Percentiles rank a stretch among this genome's conserved stretches.
Evolutionary conservation across 2,113 vertebrate genomes (phyloP).

Genomic region (Lagopus leucura): DNA sequence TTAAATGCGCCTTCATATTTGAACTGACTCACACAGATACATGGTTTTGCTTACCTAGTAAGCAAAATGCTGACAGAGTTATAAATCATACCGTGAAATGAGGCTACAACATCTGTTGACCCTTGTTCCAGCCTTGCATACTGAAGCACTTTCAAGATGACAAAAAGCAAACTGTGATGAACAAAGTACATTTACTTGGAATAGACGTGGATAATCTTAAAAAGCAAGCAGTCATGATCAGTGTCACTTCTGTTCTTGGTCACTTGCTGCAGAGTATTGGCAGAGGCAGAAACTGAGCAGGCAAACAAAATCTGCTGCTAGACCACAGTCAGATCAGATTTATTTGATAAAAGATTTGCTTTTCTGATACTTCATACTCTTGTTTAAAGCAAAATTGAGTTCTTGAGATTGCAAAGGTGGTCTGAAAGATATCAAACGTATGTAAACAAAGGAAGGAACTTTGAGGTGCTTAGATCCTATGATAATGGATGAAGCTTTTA

Average conservation of each 20-base stretch:
- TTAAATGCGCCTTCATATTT: constrained; percentile 47
- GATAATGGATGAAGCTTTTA: not conserved
- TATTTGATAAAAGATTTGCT: not conserved
- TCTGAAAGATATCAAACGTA: constrained; percentile 20
- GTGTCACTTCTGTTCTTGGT: not conserved
- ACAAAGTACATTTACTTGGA: not conserved
- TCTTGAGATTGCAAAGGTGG: constrained; percentile 6
- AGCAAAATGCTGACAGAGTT: constrained; percentile 41
- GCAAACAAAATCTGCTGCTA: not conserved
- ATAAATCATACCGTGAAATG: constrained; percentile 10
- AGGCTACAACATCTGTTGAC: constrained; percentile 8
- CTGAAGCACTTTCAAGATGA: not conserved
- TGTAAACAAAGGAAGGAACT: constrained; percentile 31
- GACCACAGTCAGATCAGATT: not conserved
- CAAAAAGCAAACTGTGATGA: not conserved
- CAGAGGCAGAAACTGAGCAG: not conserved
- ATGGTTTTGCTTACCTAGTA: constrained; percentile 27
- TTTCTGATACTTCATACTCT: not conserved
- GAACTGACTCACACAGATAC: constrained; percentile 17
- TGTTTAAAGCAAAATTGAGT: not conserved
- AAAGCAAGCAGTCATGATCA: not conserved
- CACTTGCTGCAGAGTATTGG: not conserved
- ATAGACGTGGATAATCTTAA: not conserved
- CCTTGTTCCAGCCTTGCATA: not conserved
- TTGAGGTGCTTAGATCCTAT: constrained; percentile 15